These are phyloP conservation scores for Pseudonaja textilis DNA, from an alignment of 2,113 vertebrate genomes.

Conservation along the genomic window DNA sequence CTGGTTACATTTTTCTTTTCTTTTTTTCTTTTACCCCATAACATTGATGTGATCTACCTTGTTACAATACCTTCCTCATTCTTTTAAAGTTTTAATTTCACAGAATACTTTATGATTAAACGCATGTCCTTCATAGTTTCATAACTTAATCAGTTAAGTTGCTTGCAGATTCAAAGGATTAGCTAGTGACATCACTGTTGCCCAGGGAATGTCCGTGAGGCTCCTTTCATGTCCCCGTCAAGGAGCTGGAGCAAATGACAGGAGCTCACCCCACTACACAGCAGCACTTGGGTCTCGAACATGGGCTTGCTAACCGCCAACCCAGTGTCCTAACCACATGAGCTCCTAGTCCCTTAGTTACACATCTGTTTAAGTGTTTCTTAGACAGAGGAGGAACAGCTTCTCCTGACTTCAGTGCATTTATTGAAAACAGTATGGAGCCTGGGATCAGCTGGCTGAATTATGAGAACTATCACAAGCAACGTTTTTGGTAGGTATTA, in stretches of 20 bases:
- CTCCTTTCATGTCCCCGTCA: too few species aligned
- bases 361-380: neutral
- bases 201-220: neutral
- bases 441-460: conserved; percentile 16
- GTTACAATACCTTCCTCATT: too few species aligned
- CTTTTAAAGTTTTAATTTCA: too few species aligned
- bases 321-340: neutral
- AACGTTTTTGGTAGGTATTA: conserved; percentile 24
- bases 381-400: conserved; percentile 30
- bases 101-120: too few species aligned
- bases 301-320: neutral
- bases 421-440: conserved; percentile 21
- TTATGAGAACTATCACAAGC: conserved; percentile 12
- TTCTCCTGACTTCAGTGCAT: conserved; percentile 10
- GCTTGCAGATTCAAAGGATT: neutral
- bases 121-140: too few species aligned
- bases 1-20: too few species aligned
- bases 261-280: neutral
- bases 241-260: too few species aligned
- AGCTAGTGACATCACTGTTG: neutral
- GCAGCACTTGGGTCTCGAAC: neutral
- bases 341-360: conserved; percentile 20
- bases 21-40: too few species aligned
- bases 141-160: neutral
- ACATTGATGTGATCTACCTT: too few species aligned